A percentile compares a stretch with the other conserved stretches of the same genome.
These are phyloP conservation scores for Lethenteron reissneri DNA, from an alignment of 2,113 vertebrate genomes.

Conservation along the genomic window DNA sequence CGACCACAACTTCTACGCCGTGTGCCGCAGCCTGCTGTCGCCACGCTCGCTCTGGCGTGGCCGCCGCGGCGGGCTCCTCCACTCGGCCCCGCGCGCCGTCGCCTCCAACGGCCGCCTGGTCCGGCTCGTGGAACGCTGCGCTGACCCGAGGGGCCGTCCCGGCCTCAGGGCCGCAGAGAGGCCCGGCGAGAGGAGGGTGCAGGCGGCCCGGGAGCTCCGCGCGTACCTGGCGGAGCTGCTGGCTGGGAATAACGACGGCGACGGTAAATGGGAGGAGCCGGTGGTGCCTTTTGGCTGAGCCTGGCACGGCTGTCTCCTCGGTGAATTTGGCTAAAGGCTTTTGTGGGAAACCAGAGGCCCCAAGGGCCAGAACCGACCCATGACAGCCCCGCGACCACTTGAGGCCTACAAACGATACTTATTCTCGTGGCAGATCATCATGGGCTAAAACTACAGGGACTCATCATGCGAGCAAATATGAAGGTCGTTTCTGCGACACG, in stretches of 20 bases:
- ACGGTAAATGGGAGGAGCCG: background rate
- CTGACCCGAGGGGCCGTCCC: slow-evolving; percentile 65
- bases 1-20: slow-evolving; percentile 97
- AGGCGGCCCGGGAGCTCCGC: slow-evolving; percentile 65
- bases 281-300: background rate
- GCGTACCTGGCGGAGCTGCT: slow-evolving; percentile 60
- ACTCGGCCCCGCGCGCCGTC: slow-evolving; percentile 63
- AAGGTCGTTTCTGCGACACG: no score
- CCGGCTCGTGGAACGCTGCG: slow-evolving; percentile 75
- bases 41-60: slow-evolving; percentile 79
- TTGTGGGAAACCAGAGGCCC: background rate
- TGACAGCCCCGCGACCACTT: background rate
- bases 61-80: slow-evolving; percentile 77
- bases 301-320: background rate
- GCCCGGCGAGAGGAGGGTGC: slow-evolving; percentile 29
- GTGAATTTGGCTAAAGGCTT: background rate
- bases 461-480: no score
- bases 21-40: slow-evolving; percentile 91
- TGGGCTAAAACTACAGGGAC: no score
- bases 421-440: no score
- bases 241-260: background rate
- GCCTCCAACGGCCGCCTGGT: slow-evolving; percentile 66
- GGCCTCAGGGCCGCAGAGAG: slow-evolving; percentile 18
- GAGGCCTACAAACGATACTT: no score
- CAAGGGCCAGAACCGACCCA: background rate